Evolutionary conservation across 2,797 vertebrate species (phyloP).

Genomic region (Tinamus major): DNA sequence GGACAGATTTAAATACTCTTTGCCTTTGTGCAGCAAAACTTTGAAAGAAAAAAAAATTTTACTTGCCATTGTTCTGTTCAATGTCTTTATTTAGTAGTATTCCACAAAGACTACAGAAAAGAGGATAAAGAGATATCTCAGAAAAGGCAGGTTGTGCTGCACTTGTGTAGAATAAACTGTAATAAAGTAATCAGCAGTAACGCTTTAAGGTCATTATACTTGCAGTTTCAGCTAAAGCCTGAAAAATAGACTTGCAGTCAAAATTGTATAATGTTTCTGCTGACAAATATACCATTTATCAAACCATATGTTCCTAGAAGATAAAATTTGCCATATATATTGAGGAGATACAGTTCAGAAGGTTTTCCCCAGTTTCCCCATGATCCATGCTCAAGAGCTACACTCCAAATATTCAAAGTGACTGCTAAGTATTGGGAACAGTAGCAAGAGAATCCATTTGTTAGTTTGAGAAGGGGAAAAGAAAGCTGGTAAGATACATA

Average conservation of each 20-base stretch:
- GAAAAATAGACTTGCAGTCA: neutral
- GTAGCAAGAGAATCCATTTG: neutral
- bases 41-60: neutral
- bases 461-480: neutral
- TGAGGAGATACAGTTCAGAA: neutral
- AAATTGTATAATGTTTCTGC: neutral
- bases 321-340: neutral
- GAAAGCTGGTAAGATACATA: neutral
- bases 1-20: neutral
- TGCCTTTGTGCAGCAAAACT: neutral
- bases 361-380: neutral
- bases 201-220: neutral
- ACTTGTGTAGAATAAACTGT: neutral
- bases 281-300: neutral
- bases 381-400: neutral
- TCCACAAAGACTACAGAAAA: neutral
- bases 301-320: neutral
- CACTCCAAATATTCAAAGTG: neutral
- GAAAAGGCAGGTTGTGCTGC: neutral
- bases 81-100: neutral
- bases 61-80: neutral
- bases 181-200: neutral
- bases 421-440: neutral
- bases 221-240: neutral
- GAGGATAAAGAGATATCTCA: neutral